Evolutionary conservation across 2,888 invertebrate species (phyloP), one percentile per base, ranked within the genome.

Genomic region (Clanis bilineata): DNA sequence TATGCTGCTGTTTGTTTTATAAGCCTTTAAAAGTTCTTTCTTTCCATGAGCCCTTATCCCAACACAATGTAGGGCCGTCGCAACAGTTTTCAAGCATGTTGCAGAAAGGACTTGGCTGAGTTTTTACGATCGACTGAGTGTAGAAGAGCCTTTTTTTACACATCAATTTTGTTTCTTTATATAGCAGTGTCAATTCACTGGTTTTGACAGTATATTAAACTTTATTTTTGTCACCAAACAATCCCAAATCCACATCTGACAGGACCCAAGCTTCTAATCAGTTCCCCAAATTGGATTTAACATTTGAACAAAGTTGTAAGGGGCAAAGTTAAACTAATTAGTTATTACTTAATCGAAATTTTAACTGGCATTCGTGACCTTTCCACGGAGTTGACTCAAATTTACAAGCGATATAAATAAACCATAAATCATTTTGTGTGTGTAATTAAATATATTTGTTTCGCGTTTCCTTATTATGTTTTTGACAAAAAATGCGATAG

Each of bases 331-430:
- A 32, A 32, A 51, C 18, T 51, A 32, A 51, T 32, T 32, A 36
- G 12, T 36, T 3, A 7, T 10, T 6, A 10, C 3, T 36, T 36
- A 51, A 47, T 28, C 28, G 32, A 28, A 51, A 51, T 51, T 32
- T 51, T 28, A 51, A 47, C 47, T 28, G 15, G 32, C 51, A 28
- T 51, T 51, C 15, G 41, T 51, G 51, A 51, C 28, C 32, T 51
- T 51, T 47, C n/a, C 6, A 15, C 15, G 47, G n/a, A n/a, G n/a
- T n/a, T n/a, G n/a, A n/a, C n/a, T n/a, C n/a, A n/a, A n/a, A 51
- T 28, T 51, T 51, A 51, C 7, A 51, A 32, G 25, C 9, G 4
- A 18, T 32, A 32, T 32, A 51, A 51, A 32, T 47, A 18, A 6
- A 10, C 5, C 10, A 36, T 36, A 36, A 36, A 36, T 36, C 36